Evolutionary conservation across 2,113 vertebrate species (phyloP).

Genomic region (Xiphophorus maculatus): DNA sequence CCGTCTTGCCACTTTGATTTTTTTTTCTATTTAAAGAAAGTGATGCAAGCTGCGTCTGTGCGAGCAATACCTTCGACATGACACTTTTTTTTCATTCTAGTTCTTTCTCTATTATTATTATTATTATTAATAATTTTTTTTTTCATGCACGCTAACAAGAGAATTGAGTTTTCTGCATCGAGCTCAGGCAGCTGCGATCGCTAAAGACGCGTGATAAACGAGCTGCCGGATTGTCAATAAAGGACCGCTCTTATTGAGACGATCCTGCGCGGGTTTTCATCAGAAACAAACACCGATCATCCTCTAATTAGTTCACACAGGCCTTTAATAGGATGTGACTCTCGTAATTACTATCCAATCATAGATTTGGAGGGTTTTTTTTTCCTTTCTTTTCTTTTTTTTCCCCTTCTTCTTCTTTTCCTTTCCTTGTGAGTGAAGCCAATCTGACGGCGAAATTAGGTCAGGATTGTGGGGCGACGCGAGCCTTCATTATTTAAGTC

Average conservation of each 20-base stretch:
- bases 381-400: not conserved
- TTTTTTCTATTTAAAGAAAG: constrained; percentile 15
- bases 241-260: constrained; percentile 31
- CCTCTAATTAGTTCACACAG: constrained; percentile 75
- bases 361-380: constrained; percentile 68
- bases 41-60: not conserved
- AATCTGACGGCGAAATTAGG: constrained; percentile 71
- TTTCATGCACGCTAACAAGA: constrained; percentile 10
- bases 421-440: constrained; percentile 61
- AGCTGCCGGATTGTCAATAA: constrained; percentile 36
- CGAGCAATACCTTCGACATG: constrained; percentile 6
- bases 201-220: constrained; percentile 28
- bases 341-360: constrained; percentile 77
- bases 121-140: not conserved
- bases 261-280: constrained; percentile 55
- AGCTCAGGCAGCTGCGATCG: constrained; percentile 12
- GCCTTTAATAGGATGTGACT: constrained; percentile 70
- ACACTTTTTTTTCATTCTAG: not conserved
- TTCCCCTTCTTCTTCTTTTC: no score
- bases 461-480: constrained; percentile 78
- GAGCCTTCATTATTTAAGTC: constrained; percentile 78
- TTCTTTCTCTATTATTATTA: not conserved
- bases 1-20: constrained; percentile 25
- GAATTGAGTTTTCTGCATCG: constrained; percentile 37
- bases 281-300: constrained; percentile 75